Evolutionary conservation across 2,113 vertebrate genomes (phyloP).

Genomic region (Dendropsophus ebraccatus): DNA sequence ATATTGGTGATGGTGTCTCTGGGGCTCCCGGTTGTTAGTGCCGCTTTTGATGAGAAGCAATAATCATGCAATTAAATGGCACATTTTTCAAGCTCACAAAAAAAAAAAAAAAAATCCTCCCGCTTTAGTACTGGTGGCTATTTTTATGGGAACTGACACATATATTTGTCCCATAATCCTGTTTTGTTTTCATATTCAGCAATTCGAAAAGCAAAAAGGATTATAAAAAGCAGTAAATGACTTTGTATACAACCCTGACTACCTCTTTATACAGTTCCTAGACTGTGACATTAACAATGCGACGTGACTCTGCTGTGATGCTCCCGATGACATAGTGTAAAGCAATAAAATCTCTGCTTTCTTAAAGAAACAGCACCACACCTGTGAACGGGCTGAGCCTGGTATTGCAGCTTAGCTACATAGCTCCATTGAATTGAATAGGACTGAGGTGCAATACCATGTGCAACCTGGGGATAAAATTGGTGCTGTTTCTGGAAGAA

Average conservation of each 20-base stretch:
- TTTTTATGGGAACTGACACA: background rate
- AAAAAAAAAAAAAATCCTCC: background rate
- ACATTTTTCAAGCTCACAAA: constrained; percentile 21
- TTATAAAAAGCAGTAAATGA: background rate
- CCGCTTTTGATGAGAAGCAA: constrained; percentile 19
- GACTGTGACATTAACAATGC: background rate
- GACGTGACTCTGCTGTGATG: background rate
- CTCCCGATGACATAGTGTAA: background rate
- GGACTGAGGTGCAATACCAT: too few relatives aligned
- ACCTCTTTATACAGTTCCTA: background rate
- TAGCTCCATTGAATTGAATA: too few relatives aligned
- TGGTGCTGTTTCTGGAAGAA: too few relatives aligned
- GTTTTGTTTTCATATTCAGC: constrained; percentile 24
- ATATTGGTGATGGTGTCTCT: background rate
- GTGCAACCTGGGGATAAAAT: too few relatives aligned
- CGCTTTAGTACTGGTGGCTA: background rate
- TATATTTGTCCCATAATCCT: constrained; percentile 19
- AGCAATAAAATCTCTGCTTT: too few relatives aligned
- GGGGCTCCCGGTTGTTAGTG: constrained; percentile 1
- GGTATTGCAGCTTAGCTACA: too few relatives aligned
- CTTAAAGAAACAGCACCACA: too few relatives aligned
- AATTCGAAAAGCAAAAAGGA: background rate
- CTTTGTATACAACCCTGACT: background rate
- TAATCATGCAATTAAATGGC: constrained; percentile 31
- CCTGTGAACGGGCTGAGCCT: too few relatives aligned